Conservation (phyloP, 2,888 invertebrate genomes). For the Seladonia tumulorum region DNA sequence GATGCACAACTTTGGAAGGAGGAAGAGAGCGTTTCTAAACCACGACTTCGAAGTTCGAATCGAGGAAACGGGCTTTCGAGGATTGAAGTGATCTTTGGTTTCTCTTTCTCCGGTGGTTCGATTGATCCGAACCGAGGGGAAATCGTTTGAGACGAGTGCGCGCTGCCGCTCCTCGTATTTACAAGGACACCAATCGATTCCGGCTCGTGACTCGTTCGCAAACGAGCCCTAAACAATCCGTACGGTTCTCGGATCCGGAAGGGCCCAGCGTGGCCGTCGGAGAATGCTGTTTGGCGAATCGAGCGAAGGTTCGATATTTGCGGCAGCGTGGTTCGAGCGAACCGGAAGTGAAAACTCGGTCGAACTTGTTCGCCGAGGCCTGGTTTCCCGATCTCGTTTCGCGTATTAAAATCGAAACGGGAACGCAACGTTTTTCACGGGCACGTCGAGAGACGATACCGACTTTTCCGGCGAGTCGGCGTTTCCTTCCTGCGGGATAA, state of each 20-base stretch:
- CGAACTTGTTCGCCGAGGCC: not conserved
- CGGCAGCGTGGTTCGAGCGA: not conserved
- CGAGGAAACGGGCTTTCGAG: not conserved
- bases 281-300: not conserved
- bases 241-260: not conserved
- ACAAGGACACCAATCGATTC: not conserved
- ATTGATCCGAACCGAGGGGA: not conserved
- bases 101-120: not conserved
- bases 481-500: conserved; percentile 52
- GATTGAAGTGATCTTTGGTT: not conserved
- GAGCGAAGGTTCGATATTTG: not conserved
- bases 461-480: conserved; percentile 38
- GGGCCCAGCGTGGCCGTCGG: not conserved
- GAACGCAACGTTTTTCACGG: conserved; percentile 11
- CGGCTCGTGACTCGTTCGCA: not conserved
- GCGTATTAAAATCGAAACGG: conserved; percentile 36
- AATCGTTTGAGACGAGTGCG: not conserved
- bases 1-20: too few species aligned
- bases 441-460: conserved; percentile 11
- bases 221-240: not conserved
- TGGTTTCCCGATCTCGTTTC: not conserved
- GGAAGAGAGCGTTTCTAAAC: not conserved
- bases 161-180: not conserved
- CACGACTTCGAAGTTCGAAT: not conserved
- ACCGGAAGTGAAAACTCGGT: not conserved